These are phyloP conservation scores for Metacarcinus magister DNA, from an alignment of 2,888 invertebrate species.

Conservation along the genomic window DNA sequence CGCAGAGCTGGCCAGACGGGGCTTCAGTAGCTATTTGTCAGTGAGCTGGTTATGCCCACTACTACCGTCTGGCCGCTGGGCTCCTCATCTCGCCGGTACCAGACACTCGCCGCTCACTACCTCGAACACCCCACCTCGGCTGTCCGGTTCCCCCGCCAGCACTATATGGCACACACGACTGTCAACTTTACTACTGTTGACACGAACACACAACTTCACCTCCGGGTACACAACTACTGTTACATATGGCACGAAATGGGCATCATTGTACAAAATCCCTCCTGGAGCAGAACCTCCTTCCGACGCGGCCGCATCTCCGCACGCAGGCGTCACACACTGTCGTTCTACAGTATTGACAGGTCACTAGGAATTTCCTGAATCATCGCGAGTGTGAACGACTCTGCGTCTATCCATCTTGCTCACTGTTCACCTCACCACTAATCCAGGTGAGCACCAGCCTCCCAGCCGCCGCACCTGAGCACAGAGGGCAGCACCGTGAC, in stretches of 20 bases:
- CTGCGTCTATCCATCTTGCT: conserved; percentile 78
- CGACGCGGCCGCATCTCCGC: conserved; percentile 67
- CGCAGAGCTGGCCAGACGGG: conserved; percentile 67
- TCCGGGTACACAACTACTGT: conserved; percentile 67
- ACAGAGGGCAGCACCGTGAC: conserved; percentile 72
- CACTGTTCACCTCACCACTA: conserved; percentile 80
- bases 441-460: conserved; percentile 73
- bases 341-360: conserved; percentile 61
- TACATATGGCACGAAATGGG: conserved; percentile 75
- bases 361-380: conserved; percentile 79
- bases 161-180: conserved; percentile 65
- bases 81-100: conserved; percentile 64
- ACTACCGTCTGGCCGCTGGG: conserved; percentile 71
- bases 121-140: conserved; percentile 41
- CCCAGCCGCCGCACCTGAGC: conserved; percentile 64
- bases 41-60: conserved; percentile 77
- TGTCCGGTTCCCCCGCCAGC: conserved; percentile 55
- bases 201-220: conserved; percentile 72
- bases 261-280: conserved; percentile 69
- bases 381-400: conserved; percentile 77
- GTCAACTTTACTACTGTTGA: conserved; percentile 76
- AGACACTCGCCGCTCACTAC: conserved; percentile 54
- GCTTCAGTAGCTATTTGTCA: conserved; percentile 78
- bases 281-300: conserved; percentile 62
- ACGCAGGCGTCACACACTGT: conserved; percentile 55